phyloP scores from a whole-genome alignment of 2,113 vertebrate genomes.

The Pleuronectes platessa region DNA sequence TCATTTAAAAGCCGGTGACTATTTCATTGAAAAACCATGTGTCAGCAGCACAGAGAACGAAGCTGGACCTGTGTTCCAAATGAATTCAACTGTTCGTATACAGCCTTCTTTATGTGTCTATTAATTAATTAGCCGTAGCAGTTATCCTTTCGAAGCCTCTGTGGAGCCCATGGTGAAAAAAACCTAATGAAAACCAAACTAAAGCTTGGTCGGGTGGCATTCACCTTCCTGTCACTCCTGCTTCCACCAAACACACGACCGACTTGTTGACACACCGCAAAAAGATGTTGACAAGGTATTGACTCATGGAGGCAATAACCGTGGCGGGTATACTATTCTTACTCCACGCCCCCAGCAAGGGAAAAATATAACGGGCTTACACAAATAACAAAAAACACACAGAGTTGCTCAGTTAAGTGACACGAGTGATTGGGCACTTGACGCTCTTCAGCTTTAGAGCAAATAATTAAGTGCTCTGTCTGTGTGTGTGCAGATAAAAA shows the following conservation, averaged over 20 bases:
- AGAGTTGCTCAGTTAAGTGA: slow-evolving; percentile 42
- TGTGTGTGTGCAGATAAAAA: slow-evolving; percentile 55
- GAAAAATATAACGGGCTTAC: slow-evolving; percentile 14
- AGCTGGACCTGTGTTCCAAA: slow-evolving; percentile 12
- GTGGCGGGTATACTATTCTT: slow-evolving; percentile 50
- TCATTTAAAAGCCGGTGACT: slow-evolving; percentile 16
- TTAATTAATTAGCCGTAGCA: neutral
- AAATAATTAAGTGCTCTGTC: slow-evolving; percentile 67
- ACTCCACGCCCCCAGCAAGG: slow-evolving; percentile 26
- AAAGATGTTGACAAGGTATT: slow-evolving; percentile 70
- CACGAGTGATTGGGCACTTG: slow-evolving; percentile 51
- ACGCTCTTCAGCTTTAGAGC: slow-evolving; percentile 50
- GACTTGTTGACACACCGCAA: slow-evolving; percentile 64
- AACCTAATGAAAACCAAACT: slow-evolving; percentile 34
- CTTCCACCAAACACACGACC: slow-evolving; percentile 40
- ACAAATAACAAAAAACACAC: slow-evolving; percentile 45
- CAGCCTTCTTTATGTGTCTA: neutral
- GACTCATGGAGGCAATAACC: slow-evolving; percentile 54
- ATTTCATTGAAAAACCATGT: slow-evolving; percentile 38
- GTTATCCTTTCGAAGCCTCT: neutral
- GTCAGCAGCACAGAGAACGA: slow-evolving; percentile 27
- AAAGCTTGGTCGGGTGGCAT: slow-evolving; percentile 46
- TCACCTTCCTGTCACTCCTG: slow-evolving; percentile 57
- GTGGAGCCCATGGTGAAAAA: neutral
- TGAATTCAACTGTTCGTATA: slow-evolving; percentile 19